Evolutionary conservation across 2,888 invertebrate species (phyloP), one percentile per base, ranked within the genome.

Genomic region (Halictus quadricinctus): DNA sequence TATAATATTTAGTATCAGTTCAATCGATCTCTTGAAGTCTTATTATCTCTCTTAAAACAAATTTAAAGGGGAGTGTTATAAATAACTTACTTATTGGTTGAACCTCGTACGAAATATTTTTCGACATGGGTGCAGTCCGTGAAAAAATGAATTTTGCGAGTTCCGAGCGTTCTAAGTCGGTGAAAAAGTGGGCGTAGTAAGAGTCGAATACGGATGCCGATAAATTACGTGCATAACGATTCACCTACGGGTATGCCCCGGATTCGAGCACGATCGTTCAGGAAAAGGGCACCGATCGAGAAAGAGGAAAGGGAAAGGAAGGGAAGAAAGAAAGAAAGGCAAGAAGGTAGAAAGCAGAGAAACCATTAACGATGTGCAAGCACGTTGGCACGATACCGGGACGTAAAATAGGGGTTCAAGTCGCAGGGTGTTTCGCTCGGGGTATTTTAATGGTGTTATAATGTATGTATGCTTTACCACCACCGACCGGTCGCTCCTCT

Each of bases 361-460:
- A 79, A 80, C 88, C 84, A 90, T 92, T 93, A 93, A 93, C 89
- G 91, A 92, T 84, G 87, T 86, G 89, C 87, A 90, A 70, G 88
- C 89, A 89, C 88, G 85, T 86, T 85, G 84, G 79, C 84, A 83
- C 84, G 91, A 84, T 88, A 87, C 80, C 84, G 82, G 83, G 90
- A 91, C 90, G 92, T 92, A 91, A 93, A 92, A 91, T 92, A 91
- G 89, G 90, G 92, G 91, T 89, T 91, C 91, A 87, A 88, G 91
- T 90, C 90, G 89, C 84, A 86, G 89, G 88, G 86, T 91, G 90
- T 92, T 93, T 90, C 90, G 88, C 90, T 90, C 91, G 88, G 90
- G 89, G 91, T 91, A 93, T 93, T 93, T 93, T 94, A 93, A 93
- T 94, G 92, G 93, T 91, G 93, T 93, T 94, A 93, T 94, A 94